phyloP scores from a whole-genome alignment of 2,888 invertebrate species.

The Limnephilus marmoratus region DNA sequence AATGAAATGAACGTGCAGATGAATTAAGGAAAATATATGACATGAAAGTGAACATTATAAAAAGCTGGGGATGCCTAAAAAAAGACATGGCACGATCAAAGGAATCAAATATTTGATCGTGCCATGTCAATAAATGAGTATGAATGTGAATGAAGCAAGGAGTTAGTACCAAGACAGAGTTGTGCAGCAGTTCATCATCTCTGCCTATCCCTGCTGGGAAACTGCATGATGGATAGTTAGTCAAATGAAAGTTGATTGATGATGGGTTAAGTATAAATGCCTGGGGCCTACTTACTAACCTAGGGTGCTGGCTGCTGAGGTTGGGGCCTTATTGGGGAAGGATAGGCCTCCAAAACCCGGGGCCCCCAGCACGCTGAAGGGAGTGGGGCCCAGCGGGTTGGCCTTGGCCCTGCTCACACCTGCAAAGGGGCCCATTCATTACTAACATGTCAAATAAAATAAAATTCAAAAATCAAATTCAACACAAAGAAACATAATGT shows the following conservation, averaged over 20 bases:
- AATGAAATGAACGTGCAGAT: neutral
- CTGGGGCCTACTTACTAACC: slow-evolving; percentile 45
- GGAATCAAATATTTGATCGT: neutral
- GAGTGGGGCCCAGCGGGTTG: slow-evolving; percentile 72
- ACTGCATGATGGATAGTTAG: neutral
- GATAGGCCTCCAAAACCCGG: slow-evolving; percentile 65
- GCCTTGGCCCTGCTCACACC: slow-evolving; percentile 52
- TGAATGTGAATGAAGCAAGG: neutral
- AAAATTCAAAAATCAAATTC: too few species aligned
- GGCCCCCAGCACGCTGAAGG: slow-evolving; percentile 72
- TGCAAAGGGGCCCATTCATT: slow-evolving; percentile 19
- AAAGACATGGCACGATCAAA: neutral
- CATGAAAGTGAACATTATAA: neutral
- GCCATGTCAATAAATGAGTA: neutral
- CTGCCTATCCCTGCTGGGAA: neutral
- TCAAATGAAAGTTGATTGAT: neutral
- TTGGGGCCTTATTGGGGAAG: slow-evolving; percentile 51
- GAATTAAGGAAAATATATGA: neutral
- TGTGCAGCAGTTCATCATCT: neutral
- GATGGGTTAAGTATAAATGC: slow-evolving; percentile 16
- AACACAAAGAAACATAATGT: too few species aligned
- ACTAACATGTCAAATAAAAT: neutral
- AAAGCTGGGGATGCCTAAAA: neutral
- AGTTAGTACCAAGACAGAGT: neutral
- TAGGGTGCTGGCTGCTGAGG: slow-evolving; percentile 44